phyloP scores from a whole-genome alignment of 2,888 invertebrate species.

The Himalopsyche kuldschensis region DNA sequence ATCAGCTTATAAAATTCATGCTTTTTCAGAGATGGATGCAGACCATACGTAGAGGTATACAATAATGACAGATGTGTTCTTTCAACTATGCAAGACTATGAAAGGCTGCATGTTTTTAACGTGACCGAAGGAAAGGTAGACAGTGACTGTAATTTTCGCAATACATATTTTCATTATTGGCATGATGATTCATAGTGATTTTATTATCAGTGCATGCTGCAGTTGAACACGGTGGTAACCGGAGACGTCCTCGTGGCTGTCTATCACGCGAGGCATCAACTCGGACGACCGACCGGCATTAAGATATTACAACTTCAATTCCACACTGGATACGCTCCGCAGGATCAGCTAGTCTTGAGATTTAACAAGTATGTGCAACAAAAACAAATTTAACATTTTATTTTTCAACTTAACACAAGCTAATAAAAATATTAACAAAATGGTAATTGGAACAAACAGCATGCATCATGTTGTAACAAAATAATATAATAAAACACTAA shows the following conservation, averaged over 20 bases:
- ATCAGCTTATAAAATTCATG: conserved; percentile 29
- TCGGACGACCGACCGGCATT: conserved; percentile 78
- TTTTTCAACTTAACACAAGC: too few relatives aligned
- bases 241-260: conserved; percentile 85
- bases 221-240: conserved; percentile 74
- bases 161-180: background rate
- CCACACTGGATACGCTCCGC: conserved; percentile 83
- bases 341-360: conserved; percentile 73
- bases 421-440: too few relatives aligned
- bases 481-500: too few relatives aligned
- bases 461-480: too few relatives aligned
- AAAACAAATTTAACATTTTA: background rate
- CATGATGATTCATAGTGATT: background rate
- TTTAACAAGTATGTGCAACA: conserved; percentile 61
- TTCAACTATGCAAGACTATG: conserved; percentile 87
- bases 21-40: conserved; percentile 79
- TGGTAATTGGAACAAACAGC: too few relatives aligned
- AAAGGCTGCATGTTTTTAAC: conserved; percentile 76
- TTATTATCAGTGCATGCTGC: conserved; percentile 53
- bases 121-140: conserved; percentile 72
- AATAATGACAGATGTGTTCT: conserved; percentile 81
- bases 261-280: conserved; percentile 85
- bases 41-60: conserved; percentile 90
- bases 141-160: background rate
- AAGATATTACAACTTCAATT: conserved; percentile 87